phyloP scores from a whole-genome alignment of 2,797 vertebrate genomes.

The Pogonophryne albipinna region DNA sequence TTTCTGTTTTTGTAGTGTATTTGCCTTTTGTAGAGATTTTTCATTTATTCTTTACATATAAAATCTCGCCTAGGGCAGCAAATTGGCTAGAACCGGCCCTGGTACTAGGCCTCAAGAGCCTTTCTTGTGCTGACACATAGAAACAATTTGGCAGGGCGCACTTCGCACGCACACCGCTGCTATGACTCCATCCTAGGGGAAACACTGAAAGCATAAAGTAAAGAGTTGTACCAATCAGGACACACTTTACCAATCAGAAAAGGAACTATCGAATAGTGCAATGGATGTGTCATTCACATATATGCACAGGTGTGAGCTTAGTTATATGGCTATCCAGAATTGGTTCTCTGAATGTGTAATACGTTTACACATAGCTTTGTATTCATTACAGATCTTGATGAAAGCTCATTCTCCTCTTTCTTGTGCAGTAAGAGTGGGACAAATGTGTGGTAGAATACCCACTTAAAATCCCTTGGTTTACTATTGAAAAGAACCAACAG shows the following conservation, averaged over 20 bases:
- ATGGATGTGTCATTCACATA: slow-evolving; percentile 6
- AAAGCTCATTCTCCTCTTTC: not conserved
- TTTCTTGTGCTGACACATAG: no score
- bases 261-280: not conserved
- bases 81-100: no score
- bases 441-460: slow-evolving; percentile 7
- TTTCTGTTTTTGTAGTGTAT: no score
- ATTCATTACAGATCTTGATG: not conserved
- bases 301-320: slow-evolving; percentile 5
- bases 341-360: slow-evolving; percentile 4
- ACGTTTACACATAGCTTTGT: slow-evolving; percentile 1
- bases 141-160: no score
- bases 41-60: no score
- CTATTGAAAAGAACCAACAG: not conserved
- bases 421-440: slow-evolving; percentile 7
- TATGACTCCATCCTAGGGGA: no score
- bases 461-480: not conserved
- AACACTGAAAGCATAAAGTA: slow-evolving; percentile 10
- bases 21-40: no score
- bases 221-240: slow-evolving; percentile 13
- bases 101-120: no score
- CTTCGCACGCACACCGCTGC: no score
- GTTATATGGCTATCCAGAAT: not conserved
- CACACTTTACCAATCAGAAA: not conserved
- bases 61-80: no score